Evolutionary conservation across 2,797 vertebrate species (phyloP), one percentile per base, ranked within the genome.

Genomic region (Pagetopsis macropterus): DNA sequence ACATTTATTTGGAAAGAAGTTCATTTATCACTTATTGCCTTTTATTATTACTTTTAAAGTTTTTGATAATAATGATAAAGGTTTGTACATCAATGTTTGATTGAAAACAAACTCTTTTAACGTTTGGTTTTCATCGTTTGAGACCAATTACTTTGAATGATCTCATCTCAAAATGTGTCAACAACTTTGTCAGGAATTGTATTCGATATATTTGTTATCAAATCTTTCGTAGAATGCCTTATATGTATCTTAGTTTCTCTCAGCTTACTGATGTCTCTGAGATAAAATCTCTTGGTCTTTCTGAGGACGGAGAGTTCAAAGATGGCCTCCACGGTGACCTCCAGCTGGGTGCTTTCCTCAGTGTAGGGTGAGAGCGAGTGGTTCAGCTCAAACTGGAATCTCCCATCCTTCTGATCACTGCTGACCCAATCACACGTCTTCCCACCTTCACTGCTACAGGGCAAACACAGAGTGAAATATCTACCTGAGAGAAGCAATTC

Each of bases 191-290:
- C 37, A 14, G 16, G 23, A 19, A 13, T 23, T 3, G 9, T 23
- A 6, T 43, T 3, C 10, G 21, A 14, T 14, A 11, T 10, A 41
- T 41, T 70, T 41, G 19, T 58, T 63, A 58, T 72, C 63, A 44
- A 27, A 27, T 33, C 4, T 75, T 68, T 49, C 65, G 58, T 9
- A 31, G 19, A 71, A 72, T 19, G n/a, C 16, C 6, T 70, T 13
- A 27, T 13, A 27, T 27, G 27, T 55, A 4, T 48, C 21, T 58
- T 48, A 54, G 51, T 57, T 54, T 72, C 21, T 9, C n/a, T 82
- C 61, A 61, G 13, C 88, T 87, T 75, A 94, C 93, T 27, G 4
- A 94, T 95, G 45, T 95, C 91, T 66, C 93, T 76, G 19, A 95
- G 89, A 75, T 87, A 94, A 79, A 95, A 95, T 9, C 2, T 76